Conservation (phyloP, 1,140 invertebrate species). For the Meloidogyne exigua region DNA sequence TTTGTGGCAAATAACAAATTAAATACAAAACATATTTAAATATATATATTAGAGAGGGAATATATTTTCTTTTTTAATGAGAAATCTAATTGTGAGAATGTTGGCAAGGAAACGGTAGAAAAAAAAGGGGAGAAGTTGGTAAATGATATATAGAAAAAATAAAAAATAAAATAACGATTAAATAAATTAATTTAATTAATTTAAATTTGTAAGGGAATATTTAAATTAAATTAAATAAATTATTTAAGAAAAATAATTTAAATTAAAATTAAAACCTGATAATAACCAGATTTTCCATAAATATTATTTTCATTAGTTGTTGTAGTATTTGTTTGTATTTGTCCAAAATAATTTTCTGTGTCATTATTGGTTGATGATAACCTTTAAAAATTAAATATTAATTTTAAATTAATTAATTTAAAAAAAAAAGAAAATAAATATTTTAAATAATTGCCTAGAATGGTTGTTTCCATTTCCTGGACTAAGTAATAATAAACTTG, state of each 20-base stretch:
- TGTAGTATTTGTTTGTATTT: background rate
- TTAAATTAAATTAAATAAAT: too few relatives aligned
- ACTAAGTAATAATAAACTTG: constrained; percentile 2
- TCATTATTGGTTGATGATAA: background rate
- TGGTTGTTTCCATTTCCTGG: background rate
- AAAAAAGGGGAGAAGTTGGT: background rate
- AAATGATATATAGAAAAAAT: background rate
- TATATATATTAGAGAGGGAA: too few relatives aligned
- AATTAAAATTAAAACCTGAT: background rate
- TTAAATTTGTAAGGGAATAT: too few relatives aligned
- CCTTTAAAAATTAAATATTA: background rate
- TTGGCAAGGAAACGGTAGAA: background rate
- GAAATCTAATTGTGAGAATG: background rate
- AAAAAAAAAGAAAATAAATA: background rate
- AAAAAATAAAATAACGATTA: background rate
- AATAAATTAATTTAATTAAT: too few relatives aligned
- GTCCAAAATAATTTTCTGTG: background rate
- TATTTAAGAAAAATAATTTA: background rate
- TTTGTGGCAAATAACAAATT: constrained; percentile 1
- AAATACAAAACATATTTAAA: background rate
- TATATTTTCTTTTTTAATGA: background rate
- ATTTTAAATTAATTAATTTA: background rate
- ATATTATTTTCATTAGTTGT: background rate
- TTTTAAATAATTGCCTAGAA: background rate
- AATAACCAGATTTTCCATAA: background rate